Evolutionary conservation across 2,113 vertebrate genomes (phyloP).

Genomic region (Oxyura jamaicensis): DNA sequence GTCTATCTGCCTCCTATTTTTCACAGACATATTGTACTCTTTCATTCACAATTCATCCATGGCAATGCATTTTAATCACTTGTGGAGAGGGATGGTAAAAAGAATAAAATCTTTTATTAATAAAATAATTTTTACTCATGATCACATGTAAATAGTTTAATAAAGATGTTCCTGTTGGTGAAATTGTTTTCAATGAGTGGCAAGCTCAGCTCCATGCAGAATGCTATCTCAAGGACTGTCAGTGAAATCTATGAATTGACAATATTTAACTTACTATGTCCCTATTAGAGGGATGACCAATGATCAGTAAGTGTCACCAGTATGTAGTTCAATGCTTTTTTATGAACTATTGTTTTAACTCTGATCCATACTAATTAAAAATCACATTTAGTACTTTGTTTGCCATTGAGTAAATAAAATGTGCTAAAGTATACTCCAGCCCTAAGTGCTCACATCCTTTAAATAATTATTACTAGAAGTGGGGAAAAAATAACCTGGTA

Average conservation of each 20-base stretch:
- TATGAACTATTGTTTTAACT: background rate
- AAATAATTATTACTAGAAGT: background rate
- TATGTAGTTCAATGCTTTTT: background rate
- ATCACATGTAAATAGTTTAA: background rate
- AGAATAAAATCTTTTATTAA: background rate
- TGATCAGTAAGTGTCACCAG: too few species aligned
- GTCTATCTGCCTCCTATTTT: background rate
- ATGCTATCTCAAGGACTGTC: background rate
- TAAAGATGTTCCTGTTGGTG: background rate
- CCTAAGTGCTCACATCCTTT: background rate
- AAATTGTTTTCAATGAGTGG: background rate
- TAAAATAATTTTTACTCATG: background rate
- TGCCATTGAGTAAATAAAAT: rapidly evolving
- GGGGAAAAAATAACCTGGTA: background rate
- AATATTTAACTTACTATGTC: background rate
- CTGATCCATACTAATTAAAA: background rate
- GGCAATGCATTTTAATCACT: background rate
- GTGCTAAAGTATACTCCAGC: background rate
- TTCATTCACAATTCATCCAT: background rate
- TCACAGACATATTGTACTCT: background rate
- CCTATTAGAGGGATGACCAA: background rate
- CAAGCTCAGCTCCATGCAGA: rapidly evolving
- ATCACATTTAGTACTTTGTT: background rate
- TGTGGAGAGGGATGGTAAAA: background rate
- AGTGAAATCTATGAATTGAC: background rate